These are phyloP conservation scores for Sebastes minor DNA, from an alignment of 2,797 vertebrate genomes.

Conservation along the genomic window DNA sequence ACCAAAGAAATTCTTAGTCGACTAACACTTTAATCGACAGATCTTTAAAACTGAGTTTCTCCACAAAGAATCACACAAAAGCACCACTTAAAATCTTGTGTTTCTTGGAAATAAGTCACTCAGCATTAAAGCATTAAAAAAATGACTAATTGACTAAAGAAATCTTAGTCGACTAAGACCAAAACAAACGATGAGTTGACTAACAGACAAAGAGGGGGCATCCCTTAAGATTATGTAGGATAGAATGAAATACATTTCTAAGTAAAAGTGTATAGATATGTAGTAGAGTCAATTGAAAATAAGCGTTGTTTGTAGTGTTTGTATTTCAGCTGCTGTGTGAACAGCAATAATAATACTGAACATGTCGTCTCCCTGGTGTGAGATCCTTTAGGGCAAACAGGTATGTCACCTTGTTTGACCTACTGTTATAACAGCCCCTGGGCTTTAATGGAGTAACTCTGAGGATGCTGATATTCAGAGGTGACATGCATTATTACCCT, in stretches of 20 bases:
- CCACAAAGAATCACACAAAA: too few relatives aligned
- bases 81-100: too few relatives aligned
- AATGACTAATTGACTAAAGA: too few relatives aligned
- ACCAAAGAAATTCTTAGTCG: too few relatives aligned
- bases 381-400: background rate
- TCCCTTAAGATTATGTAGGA: background rate
- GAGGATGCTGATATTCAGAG: background rate
- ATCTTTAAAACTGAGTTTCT: too few relatives aligned
- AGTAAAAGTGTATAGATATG: background rate
- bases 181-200: too few relatives aligned
- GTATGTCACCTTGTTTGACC: constrained; percentile 12
- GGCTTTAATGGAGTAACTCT: background rate
- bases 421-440: background rate
- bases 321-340: background rate
- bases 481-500: background rate
- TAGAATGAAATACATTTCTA: background rate
- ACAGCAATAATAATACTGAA: background rate
- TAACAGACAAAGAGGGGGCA: too few relatives aligned
- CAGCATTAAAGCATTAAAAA: too few relatives aligned
- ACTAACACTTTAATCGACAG: too few relatives aligned
- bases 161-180: too few relatives aligned
- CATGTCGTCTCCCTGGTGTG: background rate
- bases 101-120: too few relatives aligned
- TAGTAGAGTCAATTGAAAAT: background rate
- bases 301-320: background rate